Evolutionary conservation across 2,888 invertebrate genomes (phyloP), one percentile per base, ranked within the genome.

Genomic region (Pristionchus maxplancki): DNA sequence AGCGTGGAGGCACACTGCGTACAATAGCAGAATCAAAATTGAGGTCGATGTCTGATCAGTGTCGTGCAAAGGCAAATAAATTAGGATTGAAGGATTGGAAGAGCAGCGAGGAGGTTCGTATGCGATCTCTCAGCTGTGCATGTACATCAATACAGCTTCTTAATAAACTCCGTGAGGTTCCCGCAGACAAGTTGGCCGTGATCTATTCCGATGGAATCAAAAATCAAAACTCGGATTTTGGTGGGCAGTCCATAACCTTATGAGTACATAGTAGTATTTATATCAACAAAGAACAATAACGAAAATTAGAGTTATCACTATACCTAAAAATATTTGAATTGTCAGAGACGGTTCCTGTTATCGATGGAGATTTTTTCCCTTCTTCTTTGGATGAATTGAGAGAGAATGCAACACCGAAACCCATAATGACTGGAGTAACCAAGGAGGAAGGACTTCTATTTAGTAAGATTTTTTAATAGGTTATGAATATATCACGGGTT

Each of bases 381-480:
- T 11, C 37, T n/a, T n/a, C 62, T 28, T 17, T 64, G 24, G 85
- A 85, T 31, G 85, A 85, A 85, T 44, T 85, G 48, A 62, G 85
- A 34, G 40, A 62, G 48, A 40, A 28, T 44, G 64, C 85, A 11
- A 62, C 64, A 11, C 85, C 85, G 1, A 85, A 85, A 20, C 85
- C 62, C 11, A 64, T 85, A 34, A 62, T 85, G 62, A 64, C 40
- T n/a, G 85, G 85, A 62, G 62, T 85, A 31, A 64, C 85, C 1
- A 62, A 85, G 28, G 58, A 64, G 44, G 85, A 85, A 34, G 85
- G 85, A 40, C 28, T 64, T 40, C 64, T 85, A 24, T 85, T 85
- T 44, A 34, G 85, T 92, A 34, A 89, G 92, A 44, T 9, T 44
- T 44, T 44, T 44, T 44, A 11, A 44, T 44, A n/a, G n/a, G n/a